Evolutionary conservation across 2,888 invertebrate species (phyloP), one percentile per base, ranked within the genome.

Genomic region (Priocnemis perturbator): DNA sequence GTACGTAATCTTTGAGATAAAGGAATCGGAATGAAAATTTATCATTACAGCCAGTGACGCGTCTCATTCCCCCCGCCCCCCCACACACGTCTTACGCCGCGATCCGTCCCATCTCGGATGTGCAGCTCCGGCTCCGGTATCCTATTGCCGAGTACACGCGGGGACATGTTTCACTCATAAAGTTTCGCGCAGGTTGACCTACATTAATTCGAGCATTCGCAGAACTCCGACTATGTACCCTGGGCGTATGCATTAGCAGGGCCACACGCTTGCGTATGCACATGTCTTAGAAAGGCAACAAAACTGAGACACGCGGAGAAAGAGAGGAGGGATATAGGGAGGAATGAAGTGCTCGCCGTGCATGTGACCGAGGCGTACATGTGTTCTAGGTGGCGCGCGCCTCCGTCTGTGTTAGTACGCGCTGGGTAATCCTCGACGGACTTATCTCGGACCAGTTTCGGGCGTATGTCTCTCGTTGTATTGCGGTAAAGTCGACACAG

Each of bases 391-490:
- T 11, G 37, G 37, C 7, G 1, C 11, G 37, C 14, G 7, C 7
- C 37, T 19, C 63, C 57, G n/a, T 14, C 59, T 61, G 47, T 56
- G 44, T 55, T 56, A 60, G 30, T 63, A 68, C 67, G 69, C 61
- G 53, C 56, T 63, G 58, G 63, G 52, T 57, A 62, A 71, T 77
- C 68, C 72, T 59, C 77, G 20, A 53, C 50, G 69, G 75, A 75
- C 71, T 79, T 71, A 74, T 77, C 75, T 71, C 62, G 71, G 61
- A 72, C 72, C 64, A 75, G 65, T 77, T 78, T 69, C 70, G 44
- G 60, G 67, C 60, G 57, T 66, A 64, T 57, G 69, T 56, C 56
- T 62, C 47, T 45, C 19, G 4, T 9, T 37, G 45, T 23, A 57
- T 53, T 52, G 60, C 58, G 60, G 56, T 68, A 64, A 69, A 67